Conservation (phyloP, 2,888 invertebrate genomes). For the Trachelus iudaicus region DNA sequence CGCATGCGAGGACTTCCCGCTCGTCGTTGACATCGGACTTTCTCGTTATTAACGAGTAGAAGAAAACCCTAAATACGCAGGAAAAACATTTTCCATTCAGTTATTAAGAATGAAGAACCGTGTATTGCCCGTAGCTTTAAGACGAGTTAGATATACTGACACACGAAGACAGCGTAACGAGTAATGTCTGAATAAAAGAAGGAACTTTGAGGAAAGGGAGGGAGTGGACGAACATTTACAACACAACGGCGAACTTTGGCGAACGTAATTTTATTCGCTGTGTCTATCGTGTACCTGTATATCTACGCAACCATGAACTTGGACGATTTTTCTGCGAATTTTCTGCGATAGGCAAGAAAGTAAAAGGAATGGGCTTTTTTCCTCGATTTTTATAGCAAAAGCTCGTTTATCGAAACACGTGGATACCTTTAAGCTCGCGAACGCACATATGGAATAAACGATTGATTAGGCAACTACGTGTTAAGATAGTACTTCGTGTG, state of each 20-base stretch:
- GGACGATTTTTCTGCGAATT: neutral
- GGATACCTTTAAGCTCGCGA: neutral
- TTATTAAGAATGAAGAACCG: neutral
- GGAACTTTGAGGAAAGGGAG: neutral
- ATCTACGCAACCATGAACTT: neutral
- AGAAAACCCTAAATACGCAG: neutral
- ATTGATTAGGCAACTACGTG: neutral
- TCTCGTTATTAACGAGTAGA: neutral
- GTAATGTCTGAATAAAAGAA: slow-evolving; percentile 45
- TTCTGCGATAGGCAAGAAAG: neutral
- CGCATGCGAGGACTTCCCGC: neutral
- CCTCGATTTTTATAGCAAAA: neutral
- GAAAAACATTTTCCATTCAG: neutral
- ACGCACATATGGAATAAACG: neutral
- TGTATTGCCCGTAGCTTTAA: slow-evolving; percentile 35
- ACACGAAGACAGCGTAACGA: slow-evolving; percentile 48
- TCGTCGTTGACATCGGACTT: neutral
- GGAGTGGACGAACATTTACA: neutral
- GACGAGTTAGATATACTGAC: slow-evolving; percentile 54
- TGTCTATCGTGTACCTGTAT: neutral
- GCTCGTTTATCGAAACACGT: neutral
- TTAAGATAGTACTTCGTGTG: neutral
- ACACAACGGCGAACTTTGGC: neutral
- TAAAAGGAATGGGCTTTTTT: neutral
- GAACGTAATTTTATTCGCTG: neutral